phyloP scores from a whole-genome alignment of 1,140 invertebrate genomes.

The Euwallacea fornicatus region DNA sequence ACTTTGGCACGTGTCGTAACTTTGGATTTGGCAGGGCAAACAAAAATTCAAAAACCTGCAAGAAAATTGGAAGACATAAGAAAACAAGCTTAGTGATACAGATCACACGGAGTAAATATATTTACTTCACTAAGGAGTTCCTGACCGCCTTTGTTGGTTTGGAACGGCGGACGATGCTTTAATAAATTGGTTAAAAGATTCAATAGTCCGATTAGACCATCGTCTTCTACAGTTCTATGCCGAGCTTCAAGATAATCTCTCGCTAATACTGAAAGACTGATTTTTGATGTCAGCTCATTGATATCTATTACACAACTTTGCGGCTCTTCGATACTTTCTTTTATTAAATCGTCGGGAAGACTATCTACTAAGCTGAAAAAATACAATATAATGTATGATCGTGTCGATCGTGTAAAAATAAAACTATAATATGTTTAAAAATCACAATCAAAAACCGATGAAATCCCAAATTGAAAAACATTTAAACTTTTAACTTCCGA shows the following conservation, averaged over 20 bases:
- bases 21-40: conserved; percentile 87
- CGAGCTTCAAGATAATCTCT: conserved; percentile 82
- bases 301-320: conserved; percentile 65
- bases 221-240: conserved; percentile 79
- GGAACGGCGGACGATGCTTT: conserved; percentile 86
- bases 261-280: conserved; percentile 72
- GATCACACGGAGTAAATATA: neutral
- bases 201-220: conserved; percentile 86
- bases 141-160: conserved; percentile 76
- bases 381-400: neutral
- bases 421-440: neutral
- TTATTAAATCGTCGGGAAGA: conserved; percentile 75
- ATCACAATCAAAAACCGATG: no score
- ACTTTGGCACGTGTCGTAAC: conserved; percentile 85
- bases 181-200: conserved; percentile 83
- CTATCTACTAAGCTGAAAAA: conserved; percentile 75
- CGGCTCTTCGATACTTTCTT: conserved; percentile 62
- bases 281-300: conserved; percentile 73
- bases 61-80: conserved; percentile 3
- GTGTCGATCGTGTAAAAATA: neutral
- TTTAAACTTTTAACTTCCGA: no score
- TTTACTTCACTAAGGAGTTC: conserved; percentile 67
- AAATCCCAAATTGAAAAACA: no score
- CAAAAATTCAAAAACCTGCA: conserved; percentile 79
- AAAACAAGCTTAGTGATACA: neutral